These are phyloP conservation scores for Mastomys coucha DNA, from an alignment of 2,113 vertebrate genomes.

Conservation along the genomic window DNA sequence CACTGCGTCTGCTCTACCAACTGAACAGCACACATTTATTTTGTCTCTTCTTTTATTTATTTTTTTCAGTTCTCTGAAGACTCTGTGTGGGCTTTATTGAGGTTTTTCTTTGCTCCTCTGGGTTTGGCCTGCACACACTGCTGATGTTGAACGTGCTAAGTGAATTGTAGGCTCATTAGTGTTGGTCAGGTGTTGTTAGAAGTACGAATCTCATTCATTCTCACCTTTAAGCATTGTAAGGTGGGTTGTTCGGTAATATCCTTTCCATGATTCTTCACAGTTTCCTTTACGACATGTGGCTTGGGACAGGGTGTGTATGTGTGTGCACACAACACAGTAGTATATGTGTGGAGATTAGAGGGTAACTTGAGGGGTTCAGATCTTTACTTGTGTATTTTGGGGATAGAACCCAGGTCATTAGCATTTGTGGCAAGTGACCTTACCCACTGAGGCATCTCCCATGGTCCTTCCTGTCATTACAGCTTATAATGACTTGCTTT, in stretches of 20 bases:
- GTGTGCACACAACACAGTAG: neutral
- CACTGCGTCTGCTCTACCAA: neutral
- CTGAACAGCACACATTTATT: neutral
- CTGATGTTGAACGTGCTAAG: neutral
- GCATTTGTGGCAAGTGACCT: neutral
- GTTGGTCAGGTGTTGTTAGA: neutral
- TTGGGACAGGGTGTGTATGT: too few relatives aligned
- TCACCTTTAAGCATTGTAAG: neutral
- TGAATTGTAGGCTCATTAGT: neutral
- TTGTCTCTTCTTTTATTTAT: neutral
- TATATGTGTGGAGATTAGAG: too few relatives aligned
- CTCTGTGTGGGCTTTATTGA: neutral
- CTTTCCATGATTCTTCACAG: neutral
- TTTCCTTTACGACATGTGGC: neutral
- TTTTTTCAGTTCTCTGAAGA: conserved; percentile 1
- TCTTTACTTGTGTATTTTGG: neutral
- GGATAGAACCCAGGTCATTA: neutral
- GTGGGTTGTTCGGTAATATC: neutral
- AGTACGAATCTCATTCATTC: neutral
- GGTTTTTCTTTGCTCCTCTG: conserved; percentile 26
- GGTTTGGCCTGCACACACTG: neutral
- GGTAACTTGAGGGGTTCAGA: neutral
- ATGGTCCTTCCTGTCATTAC: neutral
- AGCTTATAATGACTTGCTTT: neutral
- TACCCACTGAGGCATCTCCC: neutral